Percentiles rank a stretch among this genome's conserved stretches.
These are phyloP conservation scores for Epinotia brunnichana DNA, from an alignment of 2,888 invertebrate genomes.

Conservation along the genomic window DNA sequence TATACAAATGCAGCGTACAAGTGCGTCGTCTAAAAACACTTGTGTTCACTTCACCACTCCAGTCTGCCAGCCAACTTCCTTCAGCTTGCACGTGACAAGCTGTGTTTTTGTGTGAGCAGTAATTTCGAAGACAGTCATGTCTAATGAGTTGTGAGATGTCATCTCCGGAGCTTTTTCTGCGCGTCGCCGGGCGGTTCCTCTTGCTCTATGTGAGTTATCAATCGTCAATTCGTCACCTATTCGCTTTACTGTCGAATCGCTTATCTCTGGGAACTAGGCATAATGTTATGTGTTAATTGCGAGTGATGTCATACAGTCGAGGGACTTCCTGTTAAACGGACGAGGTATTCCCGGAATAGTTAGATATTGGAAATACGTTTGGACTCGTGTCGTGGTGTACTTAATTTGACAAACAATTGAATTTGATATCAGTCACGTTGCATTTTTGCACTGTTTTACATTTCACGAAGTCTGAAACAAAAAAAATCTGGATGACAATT, in stretches of 20 bases:
- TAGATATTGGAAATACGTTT: background rate
- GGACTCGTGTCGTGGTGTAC: too few species aligned
- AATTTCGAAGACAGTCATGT: conserved; percentile 7
- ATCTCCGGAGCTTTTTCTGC: conserved; percentile 57
- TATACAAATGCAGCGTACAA: conserved; percentile 45
- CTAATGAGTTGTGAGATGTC: conserved; percentile 53
- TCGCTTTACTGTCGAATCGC: conserved; percentile 16
- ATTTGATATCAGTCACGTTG: too few species aligned
- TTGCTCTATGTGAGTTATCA: conserved; percentile 60
- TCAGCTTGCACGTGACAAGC: conserved; percentile 28
- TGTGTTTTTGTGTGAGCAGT: conserved; percentile 15
- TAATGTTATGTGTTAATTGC: conserved; percentile 6
- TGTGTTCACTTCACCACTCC: conserved; percentile 58
- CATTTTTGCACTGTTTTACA: too few species aligned
- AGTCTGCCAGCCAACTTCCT: conserved; percentile 56
- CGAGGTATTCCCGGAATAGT: background rate
- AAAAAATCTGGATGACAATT: too few species aligned
- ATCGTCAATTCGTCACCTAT: conserved; percentile 12
- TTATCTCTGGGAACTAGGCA: conserved; percentile 5
- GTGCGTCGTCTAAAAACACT: conserved; percentile 61
- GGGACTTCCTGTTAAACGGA: conserved; percentile 9
- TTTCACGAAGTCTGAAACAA: too few species aligned
- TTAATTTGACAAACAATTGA: too few species aligned
- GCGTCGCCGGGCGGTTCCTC: conserved; percentile 55
- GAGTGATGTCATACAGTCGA: conserved; percentile 29